These are phyloP conservation scores for Setophaga petechia DNA, from an alignment of 2,113 vertebrate species.

Conservation along the genomic window DNA sequence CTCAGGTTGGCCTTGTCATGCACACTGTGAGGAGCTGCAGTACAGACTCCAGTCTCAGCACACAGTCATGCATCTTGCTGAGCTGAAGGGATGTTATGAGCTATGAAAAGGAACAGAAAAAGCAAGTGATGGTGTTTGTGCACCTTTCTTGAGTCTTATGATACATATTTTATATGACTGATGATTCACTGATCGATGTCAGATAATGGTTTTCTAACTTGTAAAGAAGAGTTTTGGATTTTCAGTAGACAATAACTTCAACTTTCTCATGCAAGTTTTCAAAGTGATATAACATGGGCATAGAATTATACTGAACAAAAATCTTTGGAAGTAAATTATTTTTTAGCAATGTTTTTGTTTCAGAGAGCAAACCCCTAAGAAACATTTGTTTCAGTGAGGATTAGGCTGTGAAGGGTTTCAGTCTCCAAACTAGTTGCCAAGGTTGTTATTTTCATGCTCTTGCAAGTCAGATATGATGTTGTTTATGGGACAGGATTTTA, in stretches of 20 bases:
- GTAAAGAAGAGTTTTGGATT: neutral
- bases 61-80: neutral
- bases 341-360: neutral
- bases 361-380: neutral
- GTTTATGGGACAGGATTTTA: neutral
- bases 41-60: neutral
- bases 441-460: neutral
- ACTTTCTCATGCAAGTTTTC: neutral
- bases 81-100: neutral
- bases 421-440: neutral
- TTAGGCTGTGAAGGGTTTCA: neutral
- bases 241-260: neutral
- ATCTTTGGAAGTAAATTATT: neutral
- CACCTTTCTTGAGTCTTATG: neutral
- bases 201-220: neutral
- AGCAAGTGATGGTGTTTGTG: neutral
- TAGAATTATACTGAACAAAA: neutral
- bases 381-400: neutral
- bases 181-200: neutral
- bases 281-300: neutral
- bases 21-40: neutral
- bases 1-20: neutral
- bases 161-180: neutral
- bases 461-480: neutral
- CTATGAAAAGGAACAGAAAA: neutral